Percentiles rank a stretch among this genome's conserved stretches.
Evolutionary conservation across 2,888 invertebrate genomes (phyloP).

Genomic region (Lithophane leautieri): DNA sequence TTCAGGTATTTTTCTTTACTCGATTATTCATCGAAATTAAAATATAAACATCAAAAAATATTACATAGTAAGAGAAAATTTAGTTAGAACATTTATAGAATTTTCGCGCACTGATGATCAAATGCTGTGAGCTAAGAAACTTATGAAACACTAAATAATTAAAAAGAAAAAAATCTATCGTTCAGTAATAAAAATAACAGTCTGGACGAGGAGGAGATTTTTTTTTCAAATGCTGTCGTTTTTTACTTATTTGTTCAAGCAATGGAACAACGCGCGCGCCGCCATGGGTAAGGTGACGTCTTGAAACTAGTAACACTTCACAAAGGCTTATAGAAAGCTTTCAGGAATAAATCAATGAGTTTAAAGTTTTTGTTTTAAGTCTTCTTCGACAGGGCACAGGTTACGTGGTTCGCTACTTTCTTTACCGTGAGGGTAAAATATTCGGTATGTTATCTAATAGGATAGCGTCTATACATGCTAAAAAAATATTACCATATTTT

Average conservation of each 20-base stretch:
- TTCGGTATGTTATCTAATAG: not conserved
- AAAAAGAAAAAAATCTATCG: not conserved
- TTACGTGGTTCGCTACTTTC: not conserved
- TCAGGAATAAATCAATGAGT: not conserved
- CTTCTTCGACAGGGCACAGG: not conserved
- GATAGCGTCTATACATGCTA: too few species aligned
- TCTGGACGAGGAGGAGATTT: too few species aligned
- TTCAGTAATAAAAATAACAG: not conserved
- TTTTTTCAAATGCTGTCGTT: not conserved
- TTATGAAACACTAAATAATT: not conserved
- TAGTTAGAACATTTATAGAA: not conserved
- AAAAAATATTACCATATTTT: too few species aligned
- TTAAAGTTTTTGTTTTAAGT: not conserved
- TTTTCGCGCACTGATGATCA: too few species aligned
- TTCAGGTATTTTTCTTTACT: not conserved
- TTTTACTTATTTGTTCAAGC: not conserved
- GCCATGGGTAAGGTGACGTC: not conserved
- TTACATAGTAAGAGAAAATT: not conserved
- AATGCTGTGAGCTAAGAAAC: not conserved
- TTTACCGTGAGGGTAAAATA: not conserved
- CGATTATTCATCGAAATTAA: not conserved
- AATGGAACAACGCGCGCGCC: not conserved
- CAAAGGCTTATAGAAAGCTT: not conserved
- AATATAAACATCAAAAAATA: too few species aligned
- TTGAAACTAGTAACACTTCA: not conserved